Percentiles rank a stretch among this genome's conserved stretches.
Conservation (phyloP, 2,113 vertebrate genomes). For the Takifugu flavidus region DNA sequence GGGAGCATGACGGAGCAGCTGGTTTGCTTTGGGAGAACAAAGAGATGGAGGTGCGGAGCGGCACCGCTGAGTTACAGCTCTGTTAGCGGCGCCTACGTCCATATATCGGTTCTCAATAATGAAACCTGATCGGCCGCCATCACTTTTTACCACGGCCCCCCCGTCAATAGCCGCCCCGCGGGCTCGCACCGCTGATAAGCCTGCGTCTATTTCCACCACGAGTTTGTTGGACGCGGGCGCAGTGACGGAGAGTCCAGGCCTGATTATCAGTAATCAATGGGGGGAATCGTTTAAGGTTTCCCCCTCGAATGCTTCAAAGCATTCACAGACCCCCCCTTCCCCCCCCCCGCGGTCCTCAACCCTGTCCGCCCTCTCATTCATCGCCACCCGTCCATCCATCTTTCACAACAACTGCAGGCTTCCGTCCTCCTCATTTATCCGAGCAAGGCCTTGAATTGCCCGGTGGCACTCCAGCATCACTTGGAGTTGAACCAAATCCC, state of each 20-base stretch:
- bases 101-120: constrained; percentile 10
- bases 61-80: no score
- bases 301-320: constrained; percentile 38
- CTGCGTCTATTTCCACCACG: constrained; percentile 31
- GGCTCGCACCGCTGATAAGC: constrained; percentile 17
- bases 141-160: constrained; percentile 22
- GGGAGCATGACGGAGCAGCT: constrained; percentile 50
- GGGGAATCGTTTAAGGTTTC: constrained; percentile 49
- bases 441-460: constrained; percentile 47
- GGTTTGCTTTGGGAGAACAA: constrained; percentile 21
- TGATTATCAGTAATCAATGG: constrained; percentile 70
- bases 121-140: constrained; percentile 20
- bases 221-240: constrained; percentile 1
- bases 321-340: constrained; percentile 19
- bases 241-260: constrained; percentile 15
- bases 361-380: constrained; percentile 19
- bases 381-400: constrained; percentile 34
- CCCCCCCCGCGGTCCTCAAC: constrained; percentile 15
- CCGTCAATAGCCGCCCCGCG: constrained; percentile 29
- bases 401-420: constrained; percentile 45
- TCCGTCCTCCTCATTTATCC: constrained; percentile 53
- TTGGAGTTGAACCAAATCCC: constrained; percentile 39
- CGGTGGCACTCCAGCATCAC: constrained; percentile 38
- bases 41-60: not conserved
- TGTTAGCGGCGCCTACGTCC: not conserved